Base-by-base conservation (phyloP, 2,888 invertebrate genomes). In the Onthophagus sagittarius region DNA sequence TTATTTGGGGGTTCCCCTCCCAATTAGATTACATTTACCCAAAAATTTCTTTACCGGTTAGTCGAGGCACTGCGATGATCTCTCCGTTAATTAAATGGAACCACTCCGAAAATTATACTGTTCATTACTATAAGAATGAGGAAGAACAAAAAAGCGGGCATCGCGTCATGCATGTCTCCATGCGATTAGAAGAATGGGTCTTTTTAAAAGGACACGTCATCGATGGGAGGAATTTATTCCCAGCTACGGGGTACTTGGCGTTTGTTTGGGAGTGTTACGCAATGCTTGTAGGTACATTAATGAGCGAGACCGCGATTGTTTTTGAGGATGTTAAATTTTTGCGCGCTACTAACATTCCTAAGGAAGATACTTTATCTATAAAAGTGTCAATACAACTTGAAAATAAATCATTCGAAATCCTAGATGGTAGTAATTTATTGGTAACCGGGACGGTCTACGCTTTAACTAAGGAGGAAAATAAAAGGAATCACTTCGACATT, bases 31-130 rank as follows among this genome's bases (percentile, higher is more conserved):
- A 91, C 73, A 86, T 98, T 63, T 97, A 95, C 84, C 93, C 95
- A 0, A 84, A 87, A 31, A 87, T 95, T 0, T 81, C 89, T 63
- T 95, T 90, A 84, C 98, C 98, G 0, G 97, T 98, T 0, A 93
- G 95, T 0, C 89, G 92, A 14, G 91, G 92, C 0, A 97, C 97
- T 0, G 93, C 95, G 0, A 94, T 94, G 91, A 86, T 97, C 39
- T 89, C 94, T 0, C 92, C 95, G 3, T 86, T 93, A 1, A 89
- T 98, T n/a, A 90, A 90, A 77, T 98, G 97, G 97, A 94, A 97
- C 78, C 97, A 98, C 80, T 88, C 89, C 14, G 90, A 91, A 75
- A 90, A 92, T 75, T 94, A 93, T 92, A 87, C 90, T 78, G 91
- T 93, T 0, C 90, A 91, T 0, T 89, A 89, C 67, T 93, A 91